These are phyloP conservation scores for Nylanderia fulva DNA, from an alignment of 1,140 invertebrate genomes.

Conservation along the genomic window DNA sequence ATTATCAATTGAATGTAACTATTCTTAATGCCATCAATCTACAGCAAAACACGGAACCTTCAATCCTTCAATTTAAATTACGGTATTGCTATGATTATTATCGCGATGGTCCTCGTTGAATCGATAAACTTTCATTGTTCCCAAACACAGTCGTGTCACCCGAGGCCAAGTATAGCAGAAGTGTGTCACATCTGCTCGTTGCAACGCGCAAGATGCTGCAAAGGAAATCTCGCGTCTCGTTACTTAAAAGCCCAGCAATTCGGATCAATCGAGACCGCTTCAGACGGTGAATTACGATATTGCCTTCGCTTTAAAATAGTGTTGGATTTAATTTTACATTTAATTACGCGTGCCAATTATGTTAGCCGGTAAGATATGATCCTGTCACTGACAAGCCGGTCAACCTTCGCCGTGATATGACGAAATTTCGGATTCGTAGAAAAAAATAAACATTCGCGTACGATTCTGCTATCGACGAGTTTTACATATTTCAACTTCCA, in stretches of 20 bases:
- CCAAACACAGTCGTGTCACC: not conserved
- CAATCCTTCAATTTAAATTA: not conserved
- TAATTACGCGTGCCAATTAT: slow-evolving; percentile 40
- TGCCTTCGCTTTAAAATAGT: slow-evolving; percentile 13
- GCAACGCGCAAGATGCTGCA: slow-evolving; percentile 1
- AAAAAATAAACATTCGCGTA: slow-evolving; percentile 3
- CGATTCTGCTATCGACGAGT: not conserved
- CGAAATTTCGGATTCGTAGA: slow-evolving; percentile 38
- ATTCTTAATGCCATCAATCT: not conserved
- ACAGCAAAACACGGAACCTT: not conserved
- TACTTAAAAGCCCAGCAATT: slow-evolving; percentile 18
- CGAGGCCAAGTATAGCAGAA: slow-evolving; percentile 28
- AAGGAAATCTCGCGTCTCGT: slow-evolving; percentile 32
- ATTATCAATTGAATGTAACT: not conserved
- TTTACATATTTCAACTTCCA: not conserved
- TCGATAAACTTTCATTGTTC: slow-evolving; percentile 27
- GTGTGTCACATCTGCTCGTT: slow-evolving; percentile 51
- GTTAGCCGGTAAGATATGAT: slow-evolving; percentile 14
- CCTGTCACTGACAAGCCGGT: slow-evolving; percentile 41
- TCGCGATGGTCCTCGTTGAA: slow-evolving; percentile 10
- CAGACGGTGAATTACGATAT: slow-evolving; percentile 25
- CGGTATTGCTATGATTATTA: not conserved
- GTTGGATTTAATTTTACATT: slow-evolving; percentile 27
- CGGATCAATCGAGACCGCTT: not conserved
- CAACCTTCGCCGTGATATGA: slow-evolving; percentile 46